Evolutionary conservation across 23 tunicate genomes (phyloP).

Genomic region (Styela plicata): DNA sequence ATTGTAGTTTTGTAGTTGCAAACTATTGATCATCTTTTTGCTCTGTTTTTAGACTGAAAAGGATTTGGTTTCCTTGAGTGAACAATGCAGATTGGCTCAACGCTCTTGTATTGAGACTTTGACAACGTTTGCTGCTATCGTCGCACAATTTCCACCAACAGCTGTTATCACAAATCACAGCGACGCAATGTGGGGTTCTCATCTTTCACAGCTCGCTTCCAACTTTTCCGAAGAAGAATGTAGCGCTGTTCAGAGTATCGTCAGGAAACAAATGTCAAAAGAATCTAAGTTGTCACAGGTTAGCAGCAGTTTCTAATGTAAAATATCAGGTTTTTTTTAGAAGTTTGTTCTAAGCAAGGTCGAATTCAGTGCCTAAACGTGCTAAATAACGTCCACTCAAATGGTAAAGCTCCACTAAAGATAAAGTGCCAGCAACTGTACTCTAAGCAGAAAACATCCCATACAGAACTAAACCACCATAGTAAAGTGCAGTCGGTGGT

Average conservation of each 20-base stretch:
- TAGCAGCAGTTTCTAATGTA: too few relatives aligned
- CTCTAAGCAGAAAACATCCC: too few relatives aligned
- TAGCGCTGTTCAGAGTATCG: neutral
- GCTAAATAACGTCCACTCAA: too few relatives aligned
- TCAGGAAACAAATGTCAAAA: conserved; percentile 9
- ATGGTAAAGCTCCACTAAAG: too few relatives aligned
- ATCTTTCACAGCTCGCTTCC: conserved; percentile 13
- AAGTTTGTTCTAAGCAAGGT: too few relatives aligned
- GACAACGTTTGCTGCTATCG: conserved; percentile 74
- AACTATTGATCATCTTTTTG: too few relatives aligned
- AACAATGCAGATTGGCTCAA: conserved; percentile 59
- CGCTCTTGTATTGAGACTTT: conserved; percentile 68
- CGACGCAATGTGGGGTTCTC: conserved; percentile 61
- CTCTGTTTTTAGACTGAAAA: conserved; percentile 91
- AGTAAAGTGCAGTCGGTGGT: too few relatives aligned
- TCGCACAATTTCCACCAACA: conserved; percentile 80
- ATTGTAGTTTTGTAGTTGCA: too few relatives aligned
- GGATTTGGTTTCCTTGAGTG: conserved; percentile 44
- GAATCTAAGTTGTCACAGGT: conserved; percentile 12
- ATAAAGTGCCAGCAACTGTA: too few relatives aligned
- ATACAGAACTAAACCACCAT: too few relatives aligned
- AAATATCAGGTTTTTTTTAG: too few relatives aligned
- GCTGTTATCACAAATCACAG: conserved; percentile 61
- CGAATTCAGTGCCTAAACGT: too few relatives aligned
- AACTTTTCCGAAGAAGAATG: conserved; percentile 25